Evolutionary conservation across 2,113 vertebrate genomes (phyloP).

Genomic region (Limanda limanda): DNA sequence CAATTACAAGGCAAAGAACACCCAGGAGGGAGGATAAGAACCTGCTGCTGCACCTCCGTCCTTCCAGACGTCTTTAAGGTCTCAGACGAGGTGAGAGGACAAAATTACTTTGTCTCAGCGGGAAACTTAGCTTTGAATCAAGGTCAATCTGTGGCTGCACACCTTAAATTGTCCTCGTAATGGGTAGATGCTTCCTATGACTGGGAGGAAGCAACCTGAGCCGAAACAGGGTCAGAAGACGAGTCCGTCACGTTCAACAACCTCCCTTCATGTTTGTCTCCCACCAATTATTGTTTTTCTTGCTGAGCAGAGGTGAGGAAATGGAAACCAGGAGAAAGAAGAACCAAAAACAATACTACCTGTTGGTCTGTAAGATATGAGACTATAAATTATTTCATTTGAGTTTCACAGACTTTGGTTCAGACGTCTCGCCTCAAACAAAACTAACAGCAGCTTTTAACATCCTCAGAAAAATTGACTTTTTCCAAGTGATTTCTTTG

Average conservation of each 20-base stretch:
- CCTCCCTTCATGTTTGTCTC: not conserved
- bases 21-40: conserved; percentile 12
- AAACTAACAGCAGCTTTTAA: no score
- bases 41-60: conserved; percentile 1
- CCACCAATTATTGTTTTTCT: not conserved
- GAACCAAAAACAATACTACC: not conserved
- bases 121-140: not conserved
- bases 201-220: no score
- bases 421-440: no score
- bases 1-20: conserved; percentile 56
- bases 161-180: conserved; percentile 1
- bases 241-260: not conserved
- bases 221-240: not conserved
- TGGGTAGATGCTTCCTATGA: not conserved
- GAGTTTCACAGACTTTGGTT: no score
- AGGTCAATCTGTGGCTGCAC: conserved; percentile 13
- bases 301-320: not conserved
- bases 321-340: not conserved
- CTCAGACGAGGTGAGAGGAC: conserved; percentile 22
- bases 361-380: no score
- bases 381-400: no score
- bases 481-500: no score
- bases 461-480: no score
- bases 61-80: conserved; percentile 2
- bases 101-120: conserved; percentile 14